These are phyloP conservation scores for Helogale parvula DNA, from an alignment of 2,113 vertebrate species.

Conservation along the genomic window DNA sequence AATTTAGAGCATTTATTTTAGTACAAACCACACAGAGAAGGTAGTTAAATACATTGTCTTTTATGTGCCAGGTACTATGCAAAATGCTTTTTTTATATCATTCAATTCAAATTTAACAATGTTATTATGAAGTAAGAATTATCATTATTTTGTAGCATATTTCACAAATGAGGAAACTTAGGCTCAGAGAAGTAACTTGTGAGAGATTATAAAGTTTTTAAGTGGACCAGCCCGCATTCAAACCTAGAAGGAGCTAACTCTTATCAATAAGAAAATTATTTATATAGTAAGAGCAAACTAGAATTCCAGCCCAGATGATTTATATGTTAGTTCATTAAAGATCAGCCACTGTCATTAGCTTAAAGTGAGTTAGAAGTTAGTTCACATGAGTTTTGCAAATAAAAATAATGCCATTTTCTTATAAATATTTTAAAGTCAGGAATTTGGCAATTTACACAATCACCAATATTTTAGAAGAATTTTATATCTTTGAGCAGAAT, in stretches of 20 bases:
- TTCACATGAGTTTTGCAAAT: neutral
- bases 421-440: neutral
- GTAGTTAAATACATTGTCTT: neutral
- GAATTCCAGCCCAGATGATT: neutral
- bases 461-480: neutral
- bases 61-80: neutral
- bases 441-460: conserved; percentile 6
- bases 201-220: neutral
- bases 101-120: conserved; percentile 18
- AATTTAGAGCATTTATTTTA: neutral
- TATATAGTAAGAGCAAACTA: neutral
- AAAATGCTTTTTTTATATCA: conserved; percentile 9
- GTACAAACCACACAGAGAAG: neutral
- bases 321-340: neutral
- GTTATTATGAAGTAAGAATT: neutral
- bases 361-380: neutral
- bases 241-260: neutral
- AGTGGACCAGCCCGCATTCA: neutral
- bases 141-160: neutral
- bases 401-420: neutral
- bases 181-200: neutral
- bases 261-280: neutral
- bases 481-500: neutral
- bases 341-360: neutral
- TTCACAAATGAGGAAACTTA: conserved; percentile 17